Evolutionary conservation across 2,797 vertebrate species (phyloP), one percentile per base, ranked within the genome.

Genomic region (Smutsia gigantea): DNA sequence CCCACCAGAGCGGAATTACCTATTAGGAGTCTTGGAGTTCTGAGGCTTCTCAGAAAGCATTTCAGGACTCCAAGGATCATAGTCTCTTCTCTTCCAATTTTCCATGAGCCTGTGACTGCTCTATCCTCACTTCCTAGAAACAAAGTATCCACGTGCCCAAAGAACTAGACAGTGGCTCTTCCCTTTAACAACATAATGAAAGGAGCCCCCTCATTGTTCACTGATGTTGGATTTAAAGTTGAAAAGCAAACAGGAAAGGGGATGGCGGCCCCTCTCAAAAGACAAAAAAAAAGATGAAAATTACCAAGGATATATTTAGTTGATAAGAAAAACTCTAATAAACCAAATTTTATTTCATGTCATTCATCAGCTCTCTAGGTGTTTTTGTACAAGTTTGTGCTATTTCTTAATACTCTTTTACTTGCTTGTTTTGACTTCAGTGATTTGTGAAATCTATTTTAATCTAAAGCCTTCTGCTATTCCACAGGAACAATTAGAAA

Each of bases 371-470:
- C 14, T 77, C 4, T 27, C 9, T 15, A 7, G 25, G 42, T 64
- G 21, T 34, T 91, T 90, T 93, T 81, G 5, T 59, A 59, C 25
- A 93, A 59, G 8, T 75, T 15, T 72, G 4, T 87, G 53, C 1
- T 4, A 11, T 68, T 87, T 93, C 93, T 42, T 34, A 31, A 55
- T 75, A 31, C 12, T 46, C 75, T n/a, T n/a, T 61, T 34, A 15
- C 55, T 87, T 95, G 29, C 31, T 72, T 95, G 46, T 84, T 96
- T 85, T 74, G 15, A 93, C 29, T 71, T n/a, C 51, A 79, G 21
- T 39, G n/a, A 86, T 85, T 90, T 59, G 29, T 74, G 37, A 91
- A 87, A 51, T 89, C 17, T 15, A 71, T 88, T 93, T 85, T 64
- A 90, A 63, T 83, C 17, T 71, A 23, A 96, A 91, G 34, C 42